Conservation (phyloP, 2,113 vertebrate species). For the Gnathonemus echidnorhynchus region DNA sequence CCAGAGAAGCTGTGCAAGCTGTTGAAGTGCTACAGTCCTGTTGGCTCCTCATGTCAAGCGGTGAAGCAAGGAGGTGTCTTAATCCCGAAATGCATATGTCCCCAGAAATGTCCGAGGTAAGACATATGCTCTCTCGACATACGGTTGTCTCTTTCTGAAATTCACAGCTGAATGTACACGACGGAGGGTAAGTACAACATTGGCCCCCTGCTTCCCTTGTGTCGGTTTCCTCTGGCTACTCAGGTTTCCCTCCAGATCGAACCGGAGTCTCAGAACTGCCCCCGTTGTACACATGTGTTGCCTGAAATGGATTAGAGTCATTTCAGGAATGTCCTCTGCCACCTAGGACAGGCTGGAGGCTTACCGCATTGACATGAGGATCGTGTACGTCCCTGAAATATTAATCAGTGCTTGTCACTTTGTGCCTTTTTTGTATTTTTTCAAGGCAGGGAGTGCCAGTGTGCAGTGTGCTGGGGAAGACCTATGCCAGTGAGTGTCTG, state of each 20-base stretch:
- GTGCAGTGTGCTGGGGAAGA: slow-evolving; percentile 62
- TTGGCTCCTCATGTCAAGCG: slow-evolving; percentile 62
- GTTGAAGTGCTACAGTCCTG: slow-evolving; percentile 56
- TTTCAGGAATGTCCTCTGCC: neutral
- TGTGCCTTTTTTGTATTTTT: neutral
- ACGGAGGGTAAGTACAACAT: too few species aligned
- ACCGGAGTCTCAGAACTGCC: neutral
- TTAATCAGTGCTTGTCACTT: neutral
- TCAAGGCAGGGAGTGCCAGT: slow-evolving; percentile 59
- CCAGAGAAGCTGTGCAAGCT: slow-evolving; percentile 57
- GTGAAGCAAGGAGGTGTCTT: slow-evolving; percentile 41
- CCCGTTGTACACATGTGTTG: neutral
- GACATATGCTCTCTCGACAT: neutral
- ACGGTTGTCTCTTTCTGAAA: neutral
- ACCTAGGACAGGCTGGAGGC: neutral
- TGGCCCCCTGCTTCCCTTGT: neutral
- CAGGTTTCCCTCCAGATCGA: neutral
- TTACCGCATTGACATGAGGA: neutral
- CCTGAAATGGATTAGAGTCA: neutral
- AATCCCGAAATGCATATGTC: slow-evolving; percentile 62
- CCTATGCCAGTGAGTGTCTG: slow-evolving; percentile 55
- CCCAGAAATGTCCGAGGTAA: slow-evolving; percentile 57
- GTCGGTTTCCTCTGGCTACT: neutral
- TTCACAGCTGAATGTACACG: neutral
- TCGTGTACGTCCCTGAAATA: neutral